Evolutionary conservation across 2,113 vertebrate species (phyloP).

Genomic region (Sturnus vulgaris): DNA sequence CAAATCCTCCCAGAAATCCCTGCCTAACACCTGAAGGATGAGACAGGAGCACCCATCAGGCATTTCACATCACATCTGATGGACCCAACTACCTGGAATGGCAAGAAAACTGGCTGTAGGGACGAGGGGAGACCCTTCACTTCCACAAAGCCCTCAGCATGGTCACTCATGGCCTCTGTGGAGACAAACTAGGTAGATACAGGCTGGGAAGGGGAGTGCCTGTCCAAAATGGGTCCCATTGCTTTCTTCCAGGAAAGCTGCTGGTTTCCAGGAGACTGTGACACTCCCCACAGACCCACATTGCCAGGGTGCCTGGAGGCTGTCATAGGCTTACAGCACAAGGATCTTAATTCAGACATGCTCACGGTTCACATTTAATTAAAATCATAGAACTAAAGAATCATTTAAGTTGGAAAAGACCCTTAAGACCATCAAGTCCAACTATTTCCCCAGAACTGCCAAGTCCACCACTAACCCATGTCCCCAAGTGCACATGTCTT

Average conservation of each 20-base stretch:
- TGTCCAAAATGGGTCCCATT: not conserved
- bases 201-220: not conserved
- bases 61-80: not conserved
- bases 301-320: not conserved
- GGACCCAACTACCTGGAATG: not conserved
- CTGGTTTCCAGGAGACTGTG: not conserved
- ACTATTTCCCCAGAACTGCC: not conserved
- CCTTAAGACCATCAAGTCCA: not conserved
- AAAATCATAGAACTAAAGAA: not conserved
- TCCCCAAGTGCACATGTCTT: not conserved
- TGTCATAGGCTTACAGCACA: not conserved
- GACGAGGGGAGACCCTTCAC: not conserved
- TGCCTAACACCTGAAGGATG: not conserved
- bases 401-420: not conserved
- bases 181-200: not conserved
- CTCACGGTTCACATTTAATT: not conserved
- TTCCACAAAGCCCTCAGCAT: not conserved
- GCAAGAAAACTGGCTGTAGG: not conserved
- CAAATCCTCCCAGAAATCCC: not conserved
- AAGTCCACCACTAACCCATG: not conserved
- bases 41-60: not conserved
- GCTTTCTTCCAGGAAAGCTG: not conserved
- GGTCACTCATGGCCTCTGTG: not conserved
- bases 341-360: not conserved
- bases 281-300: not conserved